A percentile compares a stretch with the other conserved stretches of the same genome.
phyloP scores from a whole-genome alignment of 2,888 invertebrate species.

The Tubulanus polymorphus region DNA sequence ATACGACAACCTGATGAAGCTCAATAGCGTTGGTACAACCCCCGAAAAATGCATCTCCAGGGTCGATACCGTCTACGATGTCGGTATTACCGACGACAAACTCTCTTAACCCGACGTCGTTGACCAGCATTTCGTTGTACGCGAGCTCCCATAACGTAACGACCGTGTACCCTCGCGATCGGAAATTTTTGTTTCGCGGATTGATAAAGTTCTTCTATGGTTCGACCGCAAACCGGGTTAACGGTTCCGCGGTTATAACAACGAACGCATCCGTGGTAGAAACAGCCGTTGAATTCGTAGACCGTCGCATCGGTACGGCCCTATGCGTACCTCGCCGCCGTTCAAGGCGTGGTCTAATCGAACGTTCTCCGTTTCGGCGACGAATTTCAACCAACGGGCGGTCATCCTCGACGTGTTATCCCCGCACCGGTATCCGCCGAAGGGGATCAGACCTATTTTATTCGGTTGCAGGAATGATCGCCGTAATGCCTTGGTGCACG shows the following conservation, averaged over 20 bases:
- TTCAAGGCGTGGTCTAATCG: neutral
- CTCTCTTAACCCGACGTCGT: neutral
- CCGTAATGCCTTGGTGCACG: neutral
- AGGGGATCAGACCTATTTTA: neutral
- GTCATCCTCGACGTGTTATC: neutral
- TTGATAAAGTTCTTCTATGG: no score
- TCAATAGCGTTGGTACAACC: neutral
- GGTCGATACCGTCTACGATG: neutral
- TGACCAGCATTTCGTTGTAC: neutral
- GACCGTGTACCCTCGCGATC: neutral
- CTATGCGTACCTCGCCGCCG: neutral
- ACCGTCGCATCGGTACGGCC: neutral
- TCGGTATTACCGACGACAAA: neutral
- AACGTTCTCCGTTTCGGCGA: neutral
- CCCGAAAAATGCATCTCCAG: neutral
- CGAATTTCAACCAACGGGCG: neutral
- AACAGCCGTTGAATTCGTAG: neutral
- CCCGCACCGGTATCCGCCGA: neutral
- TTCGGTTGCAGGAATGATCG: neutral
- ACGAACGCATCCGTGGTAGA: neutral
- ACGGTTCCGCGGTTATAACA: neutral
- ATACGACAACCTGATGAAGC: neutral
- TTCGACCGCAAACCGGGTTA: no score
- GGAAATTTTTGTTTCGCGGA: neutral
- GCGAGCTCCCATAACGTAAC: neutral